Evolutionary conservation across 2,888 invertebrate species (phyloP), one percentile per base, ranked within the genome.

Genomic region (Tineola bisselliella): DNA sequence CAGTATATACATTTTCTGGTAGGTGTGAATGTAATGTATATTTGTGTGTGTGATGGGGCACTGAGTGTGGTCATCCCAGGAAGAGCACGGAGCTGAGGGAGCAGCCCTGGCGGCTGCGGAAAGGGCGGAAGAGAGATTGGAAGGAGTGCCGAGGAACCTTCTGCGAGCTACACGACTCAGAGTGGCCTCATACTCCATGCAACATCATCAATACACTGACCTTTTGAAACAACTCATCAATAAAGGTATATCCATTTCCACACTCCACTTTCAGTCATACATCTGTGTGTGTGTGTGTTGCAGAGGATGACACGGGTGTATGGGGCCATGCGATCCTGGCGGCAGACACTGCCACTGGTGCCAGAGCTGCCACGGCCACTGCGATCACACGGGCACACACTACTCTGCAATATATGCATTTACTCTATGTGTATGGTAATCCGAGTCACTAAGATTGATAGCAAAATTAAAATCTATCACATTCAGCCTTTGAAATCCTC

Each of bases 1-100:
- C 67, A 64, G 15, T 79, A 71, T 63, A 70, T 82, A 0, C 70
- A 75, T 44, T 81, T 79, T 61, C 77, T 76, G 73, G 80, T 77
- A 19, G 8, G 19, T 64, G n/a, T n/a, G n/a, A n/a, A n/a, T n/a
- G n/a, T n/a, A n/a, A n/a, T n/a, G n/a, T n/a, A n/a, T n/a, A n/a
- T n/a, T n/a, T n/a, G n/a, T n/a, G n/a, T n/a, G n/a, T n/a, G n/a
- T n/a, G n/a, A n/a, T n/a, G n/a, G 65, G 61, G 70, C 68, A 64
- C 65, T 65, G 10, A 67, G 62, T 18, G 64, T 62, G 11, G 30
- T 5, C 25, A 6, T 25, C 43, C 4, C 17, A 48, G 48, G 48
- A 48, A 13, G 17, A 17, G 13, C 15, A 48, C 48, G 17, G 17
- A 1, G 4, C 15, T 1, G 48, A 48, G 17, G n/a, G 54, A 17